Evolutionary conservation across 2,888 invertebrate species (phyloP).

Genomic region (Cerastis rubricosa): DNA sequence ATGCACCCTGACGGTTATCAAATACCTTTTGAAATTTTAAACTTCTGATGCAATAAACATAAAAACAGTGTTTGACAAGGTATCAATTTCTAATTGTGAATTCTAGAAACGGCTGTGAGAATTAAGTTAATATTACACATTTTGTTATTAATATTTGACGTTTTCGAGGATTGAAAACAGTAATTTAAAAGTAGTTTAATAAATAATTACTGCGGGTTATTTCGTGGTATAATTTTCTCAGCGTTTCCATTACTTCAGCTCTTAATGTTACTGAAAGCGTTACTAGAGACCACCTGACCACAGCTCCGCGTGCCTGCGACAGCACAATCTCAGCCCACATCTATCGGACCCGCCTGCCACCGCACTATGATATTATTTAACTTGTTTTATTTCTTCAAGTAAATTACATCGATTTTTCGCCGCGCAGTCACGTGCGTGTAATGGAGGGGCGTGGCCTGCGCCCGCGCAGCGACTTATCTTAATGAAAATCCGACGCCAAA

Average conservation of each 20-base stretch:
- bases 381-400: constrained; percentile 52
- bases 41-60: not conserved
- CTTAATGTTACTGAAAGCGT: constrained; percentile 34
- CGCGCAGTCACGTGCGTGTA: constrained; percentile 62
- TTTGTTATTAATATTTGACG: not conserved
- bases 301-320: constrained; percentile 19
- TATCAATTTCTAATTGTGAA: not conserved
- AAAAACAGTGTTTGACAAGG: not conserved
- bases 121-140: not conserved
- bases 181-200: not conserved
- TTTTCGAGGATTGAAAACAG: not conserved
- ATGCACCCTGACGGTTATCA: not conserved
- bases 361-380: constrained; percentile 52
- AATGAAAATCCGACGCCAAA: constrained; percentile 73
- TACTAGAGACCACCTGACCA: constrained; percentile 18
- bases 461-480: constrained; percentile 71
- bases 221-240: constrained; percentile 19
- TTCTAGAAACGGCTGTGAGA: not conserved
- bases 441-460: constrained; percentile 65
- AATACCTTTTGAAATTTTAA: not conserved
- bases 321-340: constrained; percentile 18
- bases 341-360: constrained; percentile 28
- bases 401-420: constrained; percentile 58
- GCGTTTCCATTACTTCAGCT: constrained; percentile 23
- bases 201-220: not conserved